Conservation (phyloP, 1,140 invertebrate species). For the Pseudomyrmex gracilis region DNA sequence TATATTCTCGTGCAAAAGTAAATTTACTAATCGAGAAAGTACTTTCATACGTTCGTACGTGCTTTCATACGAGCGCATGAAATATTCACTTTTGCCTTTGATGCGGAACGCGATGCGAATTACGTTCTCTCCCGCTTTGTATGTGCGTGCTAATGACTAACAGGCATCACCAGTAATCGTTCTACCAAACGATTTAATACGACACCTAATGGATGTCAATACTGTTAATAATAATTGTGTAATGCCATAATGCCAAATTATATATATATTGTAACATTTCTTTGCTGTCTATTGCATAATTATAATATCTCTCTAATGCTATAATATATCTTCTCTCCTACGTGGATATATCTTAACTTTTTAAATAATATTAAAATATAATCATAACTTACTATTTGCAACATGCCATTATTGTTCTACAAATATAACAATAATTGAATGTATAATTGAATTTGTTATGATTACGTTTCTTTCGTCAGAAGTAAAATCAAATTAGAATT, state of each 20-base stretch:
- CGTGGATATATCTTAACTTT: background rate
- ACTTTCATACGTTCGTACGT: constrained; percentile 13
- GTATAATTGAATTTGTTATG: background rate
- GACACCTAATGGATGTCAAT: constrained; percentile 33
- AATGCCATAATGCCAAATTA: constrained; percentile 2
- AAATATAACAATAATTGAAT: background rate
- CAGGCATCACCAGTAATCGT: constrained; percentile 46
- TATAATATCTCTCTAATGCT: background rate
- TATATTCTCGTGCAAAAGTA: background rate
- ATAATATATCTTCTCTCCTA: background rate
- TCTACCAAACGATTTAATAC: constrained; percentile 50
- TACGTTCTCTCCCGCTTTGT: background rate
- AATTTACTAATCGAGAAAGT: background rate
- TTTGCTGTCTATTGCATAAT: background rate
- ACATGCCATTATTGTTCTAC: background rate
- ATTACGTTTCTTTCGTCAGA: background rate
- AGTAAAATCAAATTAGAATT: background rate
- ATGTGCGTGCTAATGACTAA: constrained; percentile 45
- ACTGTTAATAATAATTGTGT: constrained; percentile 18
- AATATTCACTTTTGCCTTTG: constrained; percentile 49
- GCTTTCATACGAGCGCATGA: background rate
- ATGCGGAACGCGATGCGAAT: constrained; percentile 16
- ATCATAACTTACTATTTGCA: no score
- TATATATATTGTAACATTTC: constrained; percentile 40
- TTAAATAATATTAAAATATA: background rate